Evolutionary conservation across 2,797 vertebrate genomes (phyloP), one percentile per base, ranked within the genome.

Genomic region (Falco berigora): DNA sequence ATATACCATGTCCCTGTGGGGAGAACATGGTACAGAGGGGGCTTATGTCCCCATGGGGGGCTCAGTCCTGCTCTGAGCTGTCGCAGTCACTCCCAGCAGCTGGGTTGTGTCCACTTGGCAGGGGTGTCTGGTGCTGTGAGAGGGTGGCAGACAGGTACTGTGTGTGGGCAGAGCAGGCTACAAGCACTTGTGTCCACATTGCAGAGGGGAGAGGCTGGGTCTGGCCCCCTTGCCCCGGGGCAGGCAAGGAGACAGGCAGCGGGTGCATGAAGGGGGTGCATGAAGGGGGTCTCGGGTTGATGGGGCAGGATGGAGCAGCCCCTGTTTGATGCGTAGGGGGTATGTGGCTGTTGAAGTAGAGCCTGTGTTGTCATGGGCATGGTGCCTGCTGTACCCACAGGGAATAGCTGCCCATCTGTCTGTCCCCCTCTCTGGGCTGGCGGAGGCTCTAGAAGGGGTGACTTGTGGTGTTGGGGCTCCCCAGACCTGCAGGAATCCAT

Each of bases 171-270:
- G 38, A 53, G 47, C 76, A 59, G 46, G 20, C 72, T 73, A 44
- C 4, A 2, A 67, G 77, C 13, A 4, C 32, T 53, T 22, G 66
- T 85, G 53, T 22, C 28, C 52, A 8, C 8, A 4, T 2, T 72
- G 36, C 42, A 34, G 59, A 42, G 67, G 24, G 20, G 15, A 63
- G 49, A 46, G 66, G 46, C n/a, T 72, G 82, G 53, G 63, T 87
- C 20, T 63, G 69, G 19, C 50, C 36, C 49, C 55, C 4, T 0
- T 23, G n/a, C 18, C 52, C 52, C 44, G 56, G 12, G 22, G 8
- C 0, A 4, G 8, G 18, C 0, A 1, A 38, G 49, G 30, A 80
- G 20, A 10, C 2, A 4, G 46, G 53, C 59, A 52, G 34, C 0
- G 13, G 44, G 53, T 53, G 40, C 27, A 12, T 5, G 24, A 52